Evolutionary conservation across 2,888 invertebrate genomes (phyloP).

Genomic region (Onthophagus sagittarius): DNA sequence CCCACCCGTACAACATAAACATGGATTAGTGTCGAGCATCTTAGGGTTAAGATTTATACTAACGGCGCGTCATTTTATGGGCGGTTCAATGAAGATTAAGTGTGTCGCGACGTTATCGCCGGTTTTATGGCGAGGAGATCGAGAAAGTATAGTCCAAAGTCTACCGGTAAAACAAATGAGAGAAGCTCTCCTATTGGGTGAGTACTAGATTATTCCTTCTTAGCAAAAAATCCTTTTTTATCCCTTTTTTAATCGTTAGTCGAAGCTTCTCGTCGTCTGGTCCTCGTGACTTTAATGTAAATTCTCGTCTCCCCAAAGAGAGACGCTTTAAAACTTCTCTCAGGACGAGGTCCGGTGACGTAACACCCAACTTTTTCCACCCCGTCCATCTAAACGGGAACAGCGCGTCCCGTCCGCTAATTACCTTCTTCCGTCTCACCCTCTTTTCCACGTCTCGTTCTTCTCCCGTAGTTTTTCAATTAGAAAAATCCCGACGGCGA

Average conservation of each 20-base stretch:
- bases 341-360: not conserved
- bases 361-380: not conserved
- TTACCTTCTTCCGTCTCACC: not conserved
- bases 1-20: conserved; percentile 53
- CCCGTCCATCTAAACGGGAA: not conserved
- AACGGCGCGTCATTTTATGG: conserved; percentile 55
- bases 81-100: conserved; percentile 59
- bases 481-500: not conserved
- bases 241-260: not conserved
- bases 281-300: not conserved
- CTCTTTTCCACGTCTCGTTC: not conserved
- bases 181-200: conserved; percentile 60
- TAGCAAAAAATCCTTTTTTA: not conserved
- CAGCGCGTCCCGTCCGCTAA: not conserved
- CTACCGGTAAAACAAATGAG: conserved; percentile 57
- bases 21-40: conserved; percentile 57
- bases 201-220: conserved; percentile 36
- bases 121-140: conserved; percentile 57
- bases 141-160: conserved; percentile 57
- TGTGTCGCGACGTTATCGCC: conserved; percentile 60
- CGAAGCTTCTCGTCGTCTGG: not conserved
- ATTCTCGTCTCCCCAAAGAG: not conserved
- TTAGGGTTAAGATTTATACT: conserved; percentile 56
- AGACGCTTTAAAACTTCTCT: not conserved
- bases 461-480: not conserved